A percentile compares a stretch with the other conserved stretches of the same genome.
Conservation (phyloP, 2,888 invertebrate genomes). For the Rhingia campestris region DNA sequence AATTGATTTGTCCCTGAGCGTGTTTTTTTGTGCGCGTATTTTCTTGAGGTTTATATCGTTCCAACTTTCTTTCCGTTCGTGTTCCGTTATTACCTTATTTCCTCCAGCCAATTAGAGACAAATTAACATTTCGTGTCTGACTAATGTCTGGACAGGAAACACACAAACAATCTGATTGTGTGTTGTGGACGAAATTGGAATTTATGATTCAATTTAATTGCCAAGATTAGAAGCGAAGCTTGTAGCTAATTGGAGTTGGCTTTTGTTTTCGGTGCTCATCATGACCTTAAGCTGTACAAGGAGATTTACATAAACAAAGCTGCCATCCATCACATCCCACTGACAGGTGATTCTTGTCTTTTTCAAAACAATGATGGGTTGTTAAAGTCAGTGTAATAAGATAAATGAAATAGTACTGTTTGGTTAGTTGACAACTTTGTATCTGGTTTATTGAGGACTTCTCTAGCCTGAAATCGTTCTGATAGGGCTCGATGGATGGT, state of each 20-base stretch:
- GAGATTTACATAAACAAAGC: not conserved
- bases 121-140: constrained; percentile 69
- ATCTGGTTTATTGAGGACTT: too few relatives aligned
- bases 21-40: not conserved
- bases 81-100: constrained; percentile 63
- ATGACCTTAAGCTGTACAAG: not conserved
- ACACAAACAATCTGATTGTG: constrained; percentile 19
- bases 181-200: constrained; percentile 26
- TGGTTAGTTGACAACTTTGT: too few relatives aligned
- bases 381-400: too few relatives aligned
- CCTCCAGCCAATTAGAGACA: constrained; percentile 61
- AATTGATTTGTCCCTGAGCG: constrained; percentile 56
- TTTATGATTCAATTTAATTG: constrained; percentile 61
- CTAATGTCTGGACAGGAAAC: constrained; percentile 61
- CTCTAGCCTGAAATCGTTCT: too few relatives aligned
- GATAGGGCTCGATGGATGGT: too few relatives aligned
- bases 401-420: too few relatives aligned
- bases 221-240: not conserved
- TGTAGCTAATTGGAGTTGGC: constrained; percentile 14
- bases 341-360: too few relatives aligned
- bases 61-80: constrained; percentile 58
- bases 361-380: too few relatives aligned
- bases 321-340: not conserved
- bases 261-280: constrained; percentile 10
- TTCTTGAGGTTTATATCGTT: constrained; percentile 3